Percentiles rank a stretch among this genome's conserved stretches.
phyloP scores from a whole-genome alignment of 2,888 invertebrate genomes.

The Anthophora plumipes region DNA sequence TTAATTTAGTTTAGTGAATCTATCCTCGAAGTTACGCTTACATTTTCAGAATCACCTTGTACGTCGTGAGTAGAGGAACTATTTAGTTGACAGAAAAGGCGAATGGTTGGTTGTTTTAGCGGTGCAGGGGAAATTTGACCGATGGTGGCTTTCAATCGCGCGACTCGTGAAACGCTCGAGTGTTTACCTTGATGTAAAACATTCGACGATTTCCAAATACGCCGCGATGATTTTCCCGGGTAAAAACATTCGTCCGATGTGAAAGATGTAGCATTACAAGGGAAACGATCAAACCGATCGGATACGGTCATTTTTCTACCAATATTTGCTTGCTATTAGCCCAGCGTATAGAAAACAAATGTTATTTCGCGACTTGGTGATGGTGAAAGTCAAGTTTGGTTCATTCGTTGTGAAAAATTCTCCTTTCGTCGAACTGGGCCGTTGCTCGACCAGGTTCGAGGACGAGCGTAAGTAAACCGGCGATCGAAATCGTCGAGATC shows the following conservation, averaged over 20 bases:
- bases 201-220: conserved; percentile 32
- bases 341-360: conserved; percentile 30
- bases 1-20: too few species aligned
- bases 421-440: neutral
- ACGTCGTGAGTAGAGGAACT: too few species aligned
- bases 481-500: conserved; percentile 36
- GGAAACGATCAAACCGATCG: conserved; percentile 15
- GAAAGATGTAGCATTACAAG: neutral
- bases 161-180: neutral
- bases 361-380: conserved; percentile 26
- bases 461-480: neutral
- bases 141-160: conserved; percentile 12
- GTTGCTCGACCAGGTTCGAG: neutral
- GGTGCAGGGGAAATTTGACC: conserved; percentile 2
- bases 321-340: conserved; percentile 39
- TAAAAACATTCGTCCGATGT: neutral
- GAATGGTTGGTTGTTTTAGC: neutral
- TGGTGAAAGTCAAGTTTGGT: conserved; percentile 6
- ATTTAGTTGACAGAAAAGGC: neutral
- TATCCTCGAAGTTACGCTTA: too few species aligned
- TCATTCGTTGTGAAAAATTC: neutral
- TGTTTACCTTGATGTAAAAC: conserved; percentile 27
- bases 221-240: conserved; percentile 13
- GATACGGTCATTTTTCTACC: conserved; percentile 27
- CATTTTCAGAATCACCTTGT: too few species aligned